These are phyloP conservation scores for Ptilonorhynchus violaceus DNA, from an alignment of 2,113 vertebrate species.

Conservation along the genomic window DNA sequence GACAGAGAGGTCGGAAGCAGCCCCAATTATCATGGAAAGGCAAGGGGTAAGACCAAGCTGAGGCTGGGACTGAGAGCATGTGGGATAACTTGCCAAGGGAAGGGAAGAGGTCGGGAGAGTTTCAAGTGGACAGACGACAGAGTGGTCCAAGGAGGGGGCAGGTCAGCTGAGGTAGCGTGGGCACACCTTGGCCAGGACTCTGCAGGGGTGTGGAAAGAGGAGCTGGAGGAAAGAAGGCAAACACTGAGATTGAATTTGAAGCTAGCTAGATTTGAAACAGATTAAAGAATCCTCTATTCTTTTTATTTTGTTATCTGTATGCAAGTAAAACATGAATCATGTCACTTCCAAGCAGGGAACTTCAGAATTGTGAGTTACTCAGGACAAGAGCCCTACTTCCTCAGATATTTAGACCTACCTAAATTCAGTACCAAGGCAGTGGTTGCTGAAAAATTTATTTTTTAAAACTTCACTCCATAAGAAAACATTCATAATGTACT, in stretches of 20 bases:
- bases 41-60: not conserved
- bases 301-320: not conserved
- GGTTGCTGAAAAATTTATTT: not conserved
- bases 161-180: not conserved
- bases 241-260: not conserved
- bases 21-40: no score
- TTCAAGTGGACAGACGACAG: not conserved
- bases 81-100: not conserved
- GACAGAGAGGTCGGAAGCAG: not conserved
- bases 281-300: not conserved
- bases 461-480: not conserved
- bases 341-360: not conserved
- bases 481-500: not conserved
- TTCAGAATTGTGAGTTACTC: not conserved
- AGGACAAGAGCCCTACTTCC: not conserved
- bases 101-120: not conserved
- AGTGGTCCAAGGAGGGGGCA: not conserved
- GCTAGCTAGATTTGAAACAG: not conserved
- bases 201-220: not conserved
- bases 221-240: not conserved
- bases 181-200: not conserved
- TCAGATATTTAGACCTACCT: not conserved
- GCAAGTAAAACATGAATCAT: not conserved
- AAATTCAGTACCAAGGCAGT: not conserved
- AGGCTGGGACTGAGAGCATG: accelerated